phyloP scores from a whole-genome alignment of 1,140 invertebrate species.

The Philotrypesis tridentata region DNA sequence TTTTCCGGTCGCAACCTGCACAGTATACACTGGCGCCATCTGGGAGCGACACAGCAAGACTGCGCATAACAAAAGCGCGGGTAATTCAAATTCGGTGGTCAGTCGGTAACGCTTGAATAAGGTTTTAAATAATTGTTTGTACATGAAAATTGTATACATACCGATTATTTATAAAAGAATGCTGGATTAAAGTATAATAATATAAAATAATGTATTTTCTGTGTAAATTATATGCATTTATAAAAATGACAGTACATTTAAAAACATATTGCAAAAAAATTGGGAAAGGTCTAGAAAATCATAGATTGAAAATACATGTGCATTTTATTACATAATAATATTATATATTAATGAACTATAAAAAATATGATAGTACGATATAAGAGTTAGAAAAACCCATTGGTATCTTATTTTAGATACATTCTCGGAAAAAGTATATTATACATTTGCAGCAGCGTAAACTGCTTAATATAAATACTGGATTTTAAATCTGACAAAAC shows the following conservation, averaged over 20 bases:
- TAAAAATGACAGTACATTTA: no score
- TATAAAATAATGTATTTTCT: no score
- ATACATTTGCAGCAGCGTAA: conserved; percentile 53
- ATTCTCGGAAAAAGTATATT: conserved; percentile 48
- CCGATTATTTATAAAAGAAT: no score
- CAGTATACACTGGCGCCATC: not conserved
- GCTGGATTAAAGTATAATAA: no score
- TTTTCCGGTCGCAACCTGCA: not conserved
- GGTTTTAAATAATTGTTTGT: no score
- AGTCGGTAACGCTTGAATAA: not conserved
- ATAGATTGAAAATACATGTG: conserved; percentile 57
- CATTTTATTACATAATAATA: conserved; percentile 54
- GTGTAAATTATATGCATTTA: no score
- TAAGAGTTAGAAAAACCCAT: conserved; percentile 58
- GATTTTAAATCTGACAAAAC: conserved; percentile 49
- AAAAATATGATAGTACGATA: conserved; percentile 59
- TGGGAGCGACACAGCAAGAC: not conserved
- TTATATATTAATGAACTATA: conserved; percentile 60
- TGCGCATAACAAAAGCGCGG: not conserved
- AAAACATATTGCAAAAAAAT: not conserved
- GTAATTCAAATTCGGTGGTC: not conserved
- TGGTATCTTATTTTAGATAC: conserved; percentile 50
- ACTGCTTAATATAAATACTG: conserved; percentile 54
- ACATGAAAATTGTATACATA: no score
- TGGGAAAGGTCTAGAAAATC: not conserved